phyloP scores from a whole-genome alignment of 2,797 vertebrate species.

The Odontamblyopus lacepedii region DNA sequence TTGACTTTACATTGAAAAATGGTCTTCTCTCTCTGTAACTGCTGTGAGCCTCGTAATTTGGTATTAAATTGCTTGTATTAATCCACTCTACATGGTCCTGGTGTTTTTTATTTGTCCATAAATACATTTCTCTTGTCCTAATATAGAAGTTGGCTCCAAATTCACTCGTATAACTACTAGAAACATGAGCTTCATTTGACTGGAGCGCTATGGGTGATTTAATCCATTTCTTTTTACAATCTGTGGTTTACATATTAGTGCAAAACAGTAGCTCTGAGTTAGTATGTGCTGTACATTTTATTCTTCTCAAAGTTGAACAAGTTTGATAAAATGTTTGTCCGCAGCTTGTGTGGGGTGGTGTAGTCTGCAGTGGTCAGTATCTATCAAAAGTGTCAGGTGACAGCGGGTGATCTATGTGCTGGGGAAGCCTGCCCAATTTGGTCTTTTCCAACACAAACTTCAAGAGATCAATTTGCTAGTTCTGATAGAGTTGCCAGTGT shows the following conservation, averaged over 20 bases:
- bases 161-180: too few relatives aligned
- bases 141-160: too few relatives aligned
- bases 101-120: too few relatives aligned
- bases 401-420: neutral
- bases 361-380: neutral
- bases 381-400: conserved; percentile 43
- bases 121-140: too few relatives aligned
- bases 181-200: too few relatives aligned
- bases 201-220: too few relatives aligned
- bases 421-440: neutral
- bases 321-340: neutral
- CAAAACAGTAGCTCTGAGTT: neutral
- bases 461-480: neutral
- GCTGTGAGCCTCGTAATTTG: too few relatives aligned
- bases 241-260: neutral
- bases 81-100: too few relatives aligned
- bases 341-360: neutral
- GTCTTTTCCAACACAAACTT: neutral
- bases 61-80: too few relatives aligned
- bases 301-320: neutral
- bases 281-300: neutral
- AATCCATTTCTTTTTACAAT: too few relatives aligned
- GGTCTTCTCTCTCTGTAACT: too few relatives aligned
- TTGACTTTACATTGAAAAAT: too few relatives aligned
- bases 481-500: neutral